A percentile compares a stretch with the other conserved stretches of the same genome.
These are phyloP conservation scores for Phyllotis vaccarum DNA, from an alignment of 2,797 vertebrate genomes.

Conservation along the genomic window DNA sequence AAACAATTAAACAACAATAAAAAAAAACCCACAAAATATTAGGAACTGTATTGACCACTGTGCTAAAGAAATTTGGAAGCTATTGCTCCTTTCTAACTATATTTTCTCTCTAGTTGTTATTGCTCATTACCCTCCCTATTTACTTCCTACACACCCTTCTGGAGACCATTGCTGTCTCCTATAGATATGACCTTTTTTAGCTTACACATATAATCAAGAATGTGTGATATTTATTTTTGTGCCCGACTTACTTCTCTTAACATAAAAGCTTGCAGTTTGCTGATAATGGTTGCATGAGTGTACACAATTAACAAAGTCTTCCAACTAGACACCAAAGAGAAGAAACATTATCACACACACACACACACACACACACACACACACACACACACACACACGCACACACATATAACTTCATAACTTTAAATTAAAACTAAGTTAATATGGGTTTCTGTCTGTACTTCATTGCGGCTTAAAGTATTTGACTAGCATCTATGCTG, in stretches of 20 bases:
- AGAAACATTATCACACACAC: not conserved
- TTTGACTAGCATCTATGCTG: constrained; percentile 60
- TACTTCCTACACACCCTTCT: not conserved
- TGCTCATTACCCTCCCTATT: not conserved
- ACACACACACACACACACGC: not conserved
- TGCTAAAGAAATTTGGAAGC: not conserved
- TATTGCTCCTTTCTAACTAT: too few relatives aligned
- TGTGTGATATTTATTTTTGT: not conserved
- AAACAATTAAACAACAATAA: not conserved
- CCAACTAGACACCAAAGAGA: not conserved
- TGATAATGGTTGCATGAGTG: not conserved
- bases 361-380: constrained; percentile 8
- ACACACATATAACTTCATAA: constrained; percentile 21
- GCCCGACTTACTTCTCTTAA: not conserved
- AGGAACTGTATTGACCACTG: not conserved
- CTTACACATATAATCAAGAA: not conserved
- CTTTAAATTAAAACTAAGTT: not conserved
- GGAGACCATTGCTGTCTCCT: not conserved
- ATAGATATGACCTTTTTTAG: not conserved
- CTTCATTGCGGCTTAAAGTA: constrained; percentile 70
- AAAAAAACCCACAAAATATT: not conserved
- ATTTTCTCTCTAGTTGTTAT: too few relatives aligned
- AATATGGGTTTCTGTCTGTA: not conserved
- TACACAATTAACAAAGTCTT: too few relatives aligned
- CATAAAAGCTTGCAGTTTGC: not conserved